Evolutionary conservation across 1,140 invertebrate species (phyloP), one percentile per base, ranked within the genome.

Genomic region (Gonioctena quinquepunctata): DNA sequence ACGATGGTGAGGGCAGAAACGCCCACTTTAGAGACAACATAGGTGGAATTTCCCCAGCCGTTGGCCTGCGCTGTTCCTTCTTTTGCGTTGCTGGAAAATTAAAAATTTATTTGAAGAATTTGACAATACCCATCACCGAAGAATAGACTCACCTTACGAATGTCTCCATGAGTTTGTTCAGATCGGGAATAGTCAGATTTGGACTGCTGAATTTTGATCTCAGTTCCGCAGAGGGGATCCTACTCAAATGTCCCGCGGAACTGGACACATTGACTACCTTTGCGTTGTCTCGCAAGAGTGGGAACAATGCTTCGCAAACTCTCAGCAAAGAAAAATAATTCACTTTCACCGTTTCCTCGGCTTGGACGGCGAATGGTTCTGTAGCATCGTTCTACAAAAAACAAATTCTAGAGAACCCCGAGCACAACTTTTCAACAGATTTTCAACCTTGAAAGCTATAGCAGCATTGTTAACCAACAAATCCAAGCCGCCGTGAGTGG

Each of bases 381-480:
- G 85, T 87, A 0, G 90, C 86, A 65, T 80, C 79, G 13, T 68
- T 61, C 82, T 88, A 71, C 6, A 66, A 64, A 7, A 64, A n/a
- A n/a, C n/a, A n/a, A n/a, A n/a, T n/a, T n/a, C n/a, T n/a, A n/a
- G n/a, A n/a, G n/a, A n/a, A n/a, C n/a, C n/a, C n/a, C n/a, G n/a
- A n/a, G n/a, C n/a, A n/a, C n/a, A n/a, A n/a, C n/a, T n/a, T n/a
- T n/a, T n/a, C n/a, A n/a, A n/a, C n/a, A n/a, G n/a, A n/a, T n/a
- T n/a, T n/a, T n/a, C n/a, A n/a, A 78, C 76, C 48, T 71, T 70
- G 66, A 77, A 76, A 7, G 68, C 71, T 23, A 70, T 73, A n/a
- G 89, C 94, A 59, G 94, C 94, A 86, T 96, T 96, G 79, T 95
- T 95, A 0, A 96, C 87, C 11, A 96, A 82, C 26, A 96, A 75